Percentiles rank a stretch among this genome's conserved stretches.
Evolutionary conservation across 2,888 invertebrate genomes (phyloP).

Genomic region (Drosophila mercatorum): DNA sequence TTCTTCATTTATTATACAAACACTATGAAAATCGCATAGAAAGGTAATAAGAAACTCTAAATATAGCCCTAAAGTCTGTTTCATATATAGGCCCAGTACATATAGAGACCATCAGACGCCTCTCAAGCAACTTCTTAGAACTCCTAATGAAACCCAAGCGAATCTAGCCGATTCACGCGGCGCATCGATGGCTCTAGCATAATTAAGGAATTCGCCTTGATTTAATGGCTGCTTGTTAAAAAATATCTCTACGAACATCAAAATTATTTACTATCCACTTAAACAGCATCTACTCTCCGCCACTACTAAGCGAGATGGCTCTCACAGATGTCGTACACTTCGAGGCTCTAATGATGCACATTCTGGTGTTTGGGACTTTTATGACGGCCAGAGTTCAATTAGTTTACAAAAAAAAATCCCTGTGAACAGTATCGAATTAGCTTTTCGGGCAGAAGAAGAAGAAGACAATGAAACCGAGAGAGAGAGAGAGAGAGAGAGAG

Average conservation of each 20-base stretch:
- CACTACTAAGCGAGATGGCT: background rate
- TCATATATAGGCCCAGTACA: background rate
- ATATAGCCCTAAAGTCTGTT: background rate
- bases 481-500: background rate
- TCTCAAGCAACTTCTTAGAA: background rate
- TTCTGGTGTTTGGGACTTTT: constrained; percentile 1
- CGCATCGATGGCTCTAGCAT: background rate
- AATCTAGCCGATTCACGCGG: background rate
- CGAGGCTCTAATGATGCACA: constrained; percentile 5
- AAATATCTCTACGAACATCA: background rate
- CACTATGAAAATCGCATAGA: background rate
- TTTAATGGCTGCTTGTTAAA: background rate
- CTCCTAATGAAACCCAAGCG: background rate
- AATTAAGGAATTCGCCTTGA: background rate
- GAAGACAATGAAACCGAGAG: background rate
- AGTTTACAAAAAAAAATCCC: background rate
- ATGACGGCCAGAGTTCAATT: background rate
- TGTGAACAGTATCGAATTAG: constrained; percentile 19
- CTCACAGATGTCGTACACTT: background rate
- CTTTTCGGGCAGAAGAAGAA: background rate
- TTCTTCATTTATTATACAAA: too few species aligned
- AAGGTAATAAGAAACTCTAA: background rate
- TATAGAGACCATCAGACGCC: background rate
- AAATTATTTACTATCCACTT: background rate
- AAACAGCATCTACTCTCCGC: background rate